Conservation (phyloP, 1,140 invertebrate genomes). For the Lysiphlebus fabarum region DNA sequence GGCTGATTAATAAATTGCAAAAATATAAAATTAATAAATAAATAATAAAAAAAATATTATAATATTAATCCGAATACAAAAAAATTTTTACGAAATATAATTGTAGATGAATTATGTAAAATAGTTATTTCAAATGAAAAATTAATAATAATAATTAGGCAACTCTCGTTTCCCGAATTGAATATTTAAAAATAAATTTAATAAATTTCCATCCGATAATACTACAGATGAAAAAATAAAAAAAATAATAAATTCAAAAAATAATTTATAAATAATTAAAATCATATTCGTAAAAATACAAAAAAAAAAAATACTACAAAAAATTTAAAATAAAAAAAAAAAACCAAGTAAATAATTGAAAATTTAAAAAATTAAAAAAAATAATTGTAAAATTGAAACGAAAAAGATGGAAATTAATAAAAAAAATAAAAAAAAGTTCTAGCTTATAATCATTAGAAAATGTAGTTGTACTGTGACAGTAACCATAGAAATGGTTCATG, state of each 20-base stretch:
- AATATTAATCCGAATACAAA: conserved; percentile 26
- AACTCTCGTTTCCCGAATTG: conserved; percentile 20
- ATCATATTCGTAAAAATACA: conserved; percentile 48
- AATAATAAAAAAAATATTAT: conserved; percentile 29
- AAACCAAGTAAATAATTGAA: too few relatives aligned
- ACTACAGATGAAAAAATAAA: conserved; percentile 23
- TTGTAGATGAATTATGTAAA: conserved; percentile 27
- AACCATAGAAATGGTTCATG: conserved; percentile 45
- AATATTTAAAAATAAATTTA: conserved; percentile 14
- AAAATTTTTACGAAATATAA: conserved; percentile 36
- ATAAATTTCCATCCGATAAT: conserved; percentile 17
- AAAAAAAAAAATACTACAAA: conserved; percentile 25
- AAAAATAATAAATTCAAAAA: conserved; percentile 33
- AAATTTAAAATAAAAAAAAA: conserved; percentile 28
- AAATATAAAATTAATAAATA: background rate
- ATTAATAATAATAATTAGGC: conserved; percentile 16
- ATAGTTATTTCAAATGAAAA: conserved; percentile 12
- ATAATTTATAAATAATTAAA: conserved; percentile 54
- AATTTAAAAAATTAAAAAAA: too few relatives aligned
- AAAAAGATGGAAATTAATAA: conserved; percentile 34
- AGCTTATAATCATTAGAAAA: conserved; percentile 47
- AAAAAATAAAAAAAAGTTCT: conserved; percentile 25
- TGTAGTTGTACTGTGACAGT: conserved; percentile 47
- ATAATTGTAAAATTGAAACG: too few relatives aligned
- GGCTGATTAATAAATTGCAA: conserved; percentile 29